phyloP scores from a whole-genome alignment of 2,113 vertebrate genomes.

The Poecilia latipinna region DNA sequence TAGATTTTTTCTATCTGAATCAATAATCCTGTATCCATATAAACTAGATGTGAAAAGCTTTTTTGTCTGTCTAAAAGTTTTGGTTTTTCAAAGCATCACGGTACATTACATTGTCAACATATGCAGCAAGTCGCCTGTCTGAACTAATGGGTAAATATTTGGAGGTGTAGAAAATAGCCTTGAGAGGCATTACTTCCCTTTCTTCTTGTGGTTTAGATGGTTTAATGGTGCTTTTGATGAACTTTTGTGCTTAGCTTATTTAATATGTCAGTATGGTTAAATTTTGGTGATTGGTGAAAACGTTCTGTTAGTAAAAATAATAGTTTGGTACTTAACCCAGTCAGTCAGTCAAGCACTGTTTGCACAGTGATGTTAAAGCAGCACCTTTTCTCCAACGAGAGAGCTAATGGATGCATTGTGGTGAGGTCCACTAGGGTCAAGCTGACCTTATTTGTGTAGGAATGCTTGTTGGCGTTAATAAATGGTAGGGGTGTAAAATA shows the following conservation, averaged over 20 bases:
- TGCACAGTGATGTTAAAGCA: too few species aligned
- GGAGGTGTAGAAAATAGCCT: neutral
- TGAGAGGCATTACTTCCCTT: neutral
- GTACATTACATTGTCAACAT: neutral
- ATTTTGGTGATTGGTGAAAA: neutral
- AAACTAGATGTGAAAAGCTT: neutral
- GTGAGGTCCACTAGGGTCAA: too few species aligned
- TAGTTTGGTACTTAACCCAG: too few species aligned
- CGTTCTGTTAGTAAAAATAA: too few species aligned
- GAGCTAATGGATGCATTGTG: too few species aligned
- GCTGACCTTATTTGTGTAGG: too few species aligned
- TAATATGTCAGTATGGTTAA: slow-evolving; percentile 1
- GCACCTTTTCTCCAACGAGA: too few species aligned
- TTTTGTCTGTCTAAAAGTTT: neutral
- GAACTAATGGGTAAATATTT: neutral
- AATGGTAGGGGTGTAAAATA: too few species aligned
- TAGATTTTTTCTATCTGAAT: neutral
- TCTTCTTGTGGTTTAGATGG: neutral
- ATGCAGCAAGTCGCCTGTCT: neutral
- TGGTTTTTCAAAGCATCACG: neutral
- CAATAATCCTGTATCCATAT: neutral
- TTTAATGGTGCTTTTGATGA: neutral
- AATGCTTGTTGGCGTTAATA: too few species aligned
- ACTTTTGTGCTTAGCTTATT: neutral
- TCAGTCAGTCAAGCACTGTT: too few species aligned